phyloP scores from a whole-genome alignment of 1,140 invertebrate genomes.

The Ostrea edulis region DNA sequence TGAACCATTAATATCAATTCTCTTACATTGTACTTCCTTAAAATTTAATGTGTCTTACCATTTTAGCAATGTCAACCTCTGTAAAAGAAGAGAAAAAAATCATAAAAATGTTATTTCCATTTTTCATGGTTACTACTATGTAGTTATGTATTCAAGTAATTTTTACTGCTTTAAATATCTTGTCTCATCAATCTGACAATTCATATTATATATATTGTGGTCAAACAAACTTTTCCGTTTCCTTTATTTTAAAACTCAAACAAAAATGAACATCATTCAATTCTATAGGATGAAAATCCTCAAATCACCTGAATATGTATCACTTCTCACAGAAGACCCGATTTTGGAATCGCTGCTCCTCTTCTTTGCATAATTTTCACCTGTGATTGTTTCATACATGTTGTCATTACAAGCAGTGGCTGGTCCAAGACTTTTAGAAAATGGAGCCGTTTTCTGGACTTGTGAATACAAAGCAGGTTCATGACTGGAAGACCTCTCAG shows the following conservation, averaged over 20 bases:
- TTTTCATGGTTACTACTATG: background rate
- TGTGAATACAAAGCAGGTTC: constrained; percentile 3
- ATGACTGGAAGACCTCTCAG: background rate
- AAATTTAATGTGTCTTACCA: background rate
- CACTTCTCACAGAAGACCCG: background rate
- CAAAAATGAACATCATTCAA: too few species aligned
- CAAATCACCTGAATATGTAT: background rate
- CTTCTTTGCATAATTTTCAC: background rate
- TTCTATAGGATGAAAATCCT: too few species aligned
- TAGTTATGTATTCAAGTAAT: too few species aligned
- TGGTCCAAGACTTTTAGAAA: background rate
- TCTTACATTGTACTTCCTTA: too few species aligned
- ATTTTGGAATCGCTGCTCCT: constrained; percentile 7
- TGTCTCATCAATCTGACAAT: too few species aligned
- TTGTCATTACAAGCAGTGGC: background rate
- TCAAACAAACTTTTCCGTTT: too few species aligned
- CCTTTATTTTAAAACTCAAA: too few species aligned
- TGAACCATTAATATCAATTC: too few species aligned
- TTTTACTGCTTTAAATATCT: too few species aligned
- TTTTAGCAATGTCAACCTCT: background rate
- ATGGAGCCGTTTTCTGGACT: background rate
- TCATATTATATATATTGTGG: too few species aligned
- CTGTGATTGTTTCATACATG: background rate
- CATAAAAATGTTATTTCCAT: background rate
- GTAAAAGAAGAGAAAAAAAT: background rate